Percentiles rank a stretch among this genome's conserved stretches.
Conservation (phyloP, 2,888 invertebrate species). For the Leucania comma region DNA sequence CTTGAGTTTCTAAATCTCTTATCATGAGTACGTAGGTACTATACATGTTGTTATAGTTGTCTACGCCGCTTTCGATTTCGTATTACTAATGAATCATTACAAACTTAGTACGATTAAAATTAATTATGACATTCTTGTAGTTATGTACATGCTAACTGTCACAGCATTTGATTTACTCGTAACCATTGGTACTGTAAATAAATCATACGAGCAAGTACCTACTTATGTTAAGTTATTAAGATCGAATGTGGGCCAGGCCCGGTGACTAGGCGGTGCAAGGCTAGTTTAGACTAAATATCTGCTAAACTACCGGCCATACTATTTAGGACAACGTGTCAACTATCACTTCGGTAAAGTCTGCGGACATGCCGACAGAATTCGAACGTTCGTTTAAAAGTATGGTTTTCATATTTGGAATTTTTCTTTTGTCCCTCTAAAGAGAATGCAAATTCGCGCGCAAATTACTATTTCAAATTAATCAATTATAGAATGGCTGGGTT, state of each 20-base stretch:
- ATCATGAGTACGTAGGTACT: slow-evolving; percentile 20
- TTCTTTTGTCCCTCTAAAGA: neutral
- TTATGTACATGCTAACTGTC: slow-evolving; percentile 50
- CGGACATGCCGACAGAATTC: slow-evolving; percentile 26
- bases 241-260: slow-evolving; percentile 73
- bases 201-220: slow-evolving; percentile 56
- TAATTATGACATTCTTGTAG: slow-evolving; percentile 50
- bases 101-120: slow-evolving; percentile 42
- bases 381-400: slow-evolving; percentile 17
- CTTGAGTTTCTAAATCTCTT: slow-evolving; percentile 45
- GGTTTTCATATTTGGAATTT: slow-evolving; percentile 15
- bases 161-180: slow-evolving; percentile 61
- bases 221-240: slow-evolving; percentile 60
- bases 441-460: slow-evolving; percentile 23
- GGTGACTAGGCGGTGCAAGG: slow-evolving; percentile 64
- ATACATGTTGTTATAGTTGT: slow-evolving; percentile 24
- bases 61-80: slow-evolving; percentile 26
- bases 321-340: slow-evolving; percentile 67
- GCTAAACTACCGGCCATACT: slow-evolving; percentile 60
- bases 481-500: slow-evolving; percentile 13
- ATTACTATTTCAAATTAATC: slow-evolving; percentile 28
- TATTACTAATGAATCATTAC: slow-evolving; percentile 42
- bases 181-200: slow-evolving; percentile 51
- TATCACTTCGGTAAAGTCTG: slow-evolving; percentile 57
- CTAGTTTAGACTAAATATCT: slow-evolving; percentile 68